These are phyloP conservation scores for Acanthisitta chloris DNA, from an alignment of 2,113 vertebrate species.

Conservation along the genomic window DNA sequence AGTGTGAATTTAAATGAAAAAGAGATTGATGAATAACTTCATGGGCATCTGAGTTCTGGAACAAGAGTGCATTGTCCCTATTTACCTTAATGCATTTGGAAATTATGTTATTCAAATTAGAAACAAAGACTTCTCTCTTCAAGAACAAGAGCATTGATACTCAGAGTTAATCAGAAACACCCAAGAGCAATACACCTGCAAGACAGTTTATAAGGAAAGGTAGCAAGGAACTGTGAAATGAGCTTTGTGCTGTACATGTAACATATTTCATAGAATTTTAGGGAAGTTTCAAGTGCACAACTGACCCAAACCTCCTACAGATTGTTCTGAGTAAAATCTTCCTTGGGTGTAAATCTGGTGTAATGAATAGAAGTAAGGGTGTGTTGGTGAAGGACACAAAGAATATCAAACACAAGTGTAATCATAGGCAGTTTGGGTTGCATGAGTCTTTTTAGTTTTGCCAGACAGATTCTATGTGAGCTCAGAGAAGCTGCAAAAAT, in stretches of 20 bases:
- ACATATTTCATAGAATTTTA: neutral
- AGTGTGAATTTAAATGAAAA: slow-evolving; percentile 65
- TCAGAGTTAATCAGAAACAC: slow-evolving; percentile 45
- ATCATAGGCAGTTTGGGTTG: neutral
- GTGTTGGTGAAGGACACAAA: neutral
- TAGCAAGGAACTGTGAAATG: slow-evolving; percentile 17
- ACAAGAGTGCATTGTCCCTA: slow-evolving; percentile 47
- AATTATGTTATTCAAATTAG: slow-evolving; percentile 50
- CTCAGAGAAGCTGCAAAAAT: neutral
- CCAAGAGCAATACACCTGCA: neutral
- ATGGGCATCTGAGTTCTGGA: slow-evolving; percentile 1
- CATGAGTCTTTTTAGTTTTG: neutral
- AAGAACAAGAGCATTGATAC: neutral
- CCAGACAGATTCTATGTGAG: neutral
- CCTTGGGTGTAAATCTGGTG: neutral
- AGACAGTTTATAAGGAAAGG: neutral
- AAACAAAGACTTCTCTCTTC: slow-evolving; percentile 29
- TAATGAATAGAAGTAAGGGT: neutral
- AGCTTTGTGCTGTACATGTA: neutral
- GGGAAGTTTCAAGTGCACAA: neutral
- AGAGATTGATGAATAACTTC: slow-evolving; percentile 64
- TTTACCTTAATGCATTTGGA: slow-evolving; percentile 31
- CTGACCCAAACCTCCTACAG: neutral
- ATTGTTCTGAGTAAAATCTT: neutral
- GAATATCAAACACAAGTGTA: neutral